These are phyloP conservation scores for Nerophis ophidion DNA, from an alignment of 2,113 vertebrate genomes.

Conservation along the genomic window DNA sequence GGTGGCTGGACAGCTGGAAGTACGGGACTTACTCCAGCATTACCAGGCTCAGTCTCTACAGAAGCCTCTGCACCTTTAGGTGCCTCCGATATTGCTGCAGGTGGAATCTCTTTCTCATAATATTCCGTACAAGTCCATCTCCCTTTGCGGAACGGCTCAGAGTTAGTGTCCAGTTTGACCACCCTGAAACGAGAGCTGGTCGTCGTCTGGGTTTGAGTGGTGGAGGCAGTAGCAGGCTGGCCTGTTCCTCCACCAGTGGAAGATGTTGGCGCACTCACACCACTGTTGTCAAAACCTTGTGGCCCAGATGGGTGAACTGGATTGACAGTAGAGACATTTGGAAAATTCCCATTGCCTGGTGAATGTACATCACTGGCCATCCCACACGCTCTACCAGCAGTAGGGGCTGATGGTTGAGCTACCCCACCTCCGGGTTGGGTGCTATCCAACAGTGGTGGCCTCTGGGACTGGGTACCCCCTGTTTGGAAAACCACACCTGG, in stretches of 20 bases:
- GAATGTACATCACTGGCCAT: constrained; percentile 19
- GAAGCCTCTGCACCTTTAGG: constrained; percentile 33
- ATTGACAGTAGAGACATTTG: constrained; percentile 13
- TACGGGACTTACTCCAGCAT: constrained; percentile 21
- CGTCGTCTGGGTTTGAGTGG: constrained; percentile 63
- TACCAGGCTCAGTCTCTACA: constrained; percentile 61
- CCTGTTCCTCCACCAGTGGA: constrained; percentile 60
- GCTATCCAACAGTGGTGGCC: constrained; percentile 31
- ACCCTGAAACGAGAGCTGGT: constrained; percentile 89
- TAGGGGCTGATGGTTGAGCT: constrained; percentile 17
- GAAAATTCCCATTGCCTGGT: constrained; percentile 27
- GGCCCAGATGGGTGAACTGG: constrained; percentile 18
- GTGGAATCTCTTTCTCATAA: constrained; percentile 87
- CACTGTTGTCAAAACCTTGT: constrained; percentile 35
- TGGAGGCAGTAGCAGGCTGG: constrained; percentile 55
- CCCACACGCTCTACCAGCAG: constrained; percentile 13
- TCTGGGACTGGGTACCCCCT: constrained; percentile 32
- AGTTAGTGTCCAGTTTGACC: constrained; percentile 94
- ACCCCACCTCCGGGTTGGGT: constrained; percentile 24
- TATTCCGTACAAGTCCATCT: constrained; percentile 95
- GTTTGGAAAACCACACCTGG: constrained; percentile 32
- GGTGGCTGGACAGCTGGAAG: constrained; percentile 32
- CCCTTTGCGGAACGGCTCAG: constrained; percentile 91
- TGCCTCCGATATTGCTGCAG: constrained; percentile 31
- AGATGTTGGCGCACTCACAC: constrained; percentile 21